Conservation (phyloP, 2,113 vertebrate species). For the Hucho hucho region DNA sequence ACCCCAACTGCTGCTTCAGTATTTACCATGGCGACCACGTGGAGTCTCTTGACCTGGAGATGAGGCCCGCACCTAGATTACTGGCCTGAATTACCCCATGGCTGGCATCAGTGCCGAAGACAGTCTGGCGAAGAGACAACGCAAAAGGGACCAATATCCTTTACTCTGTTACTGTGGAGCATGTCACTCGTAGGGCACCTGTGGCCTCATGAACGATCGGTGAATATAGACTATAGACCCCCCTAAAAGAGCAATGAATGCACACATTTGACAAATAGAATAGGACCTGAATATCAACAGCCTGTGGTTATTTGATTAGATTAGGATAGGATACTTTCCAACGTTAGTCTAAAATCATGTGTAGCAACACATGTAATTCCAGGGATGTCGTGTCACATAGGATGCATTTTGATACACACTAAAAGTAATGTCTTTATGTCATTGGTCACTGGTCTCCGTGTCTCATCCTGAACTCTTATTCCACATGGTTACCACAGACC, state of each 20-base stretch:
- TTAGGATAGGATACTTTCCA: too few species aligned
- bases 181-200: neutral
- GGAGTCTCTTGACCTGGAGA: conserved; percentile 89
- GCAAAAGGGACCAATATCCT: conserved; percentile 98
- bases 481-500: conserved; percentile 94
- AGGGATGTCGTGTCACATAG: neutral
- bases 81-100: conserved; percentile 91
- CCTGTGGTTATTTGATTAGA: too few species aligned
- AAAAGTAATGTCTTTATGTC: neutral
- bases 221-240: too few species aligned
- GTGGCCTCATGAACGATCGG: neutral
- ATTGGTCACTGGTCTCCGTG: neutral
- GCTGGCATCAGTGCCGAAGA: conserved; percentile 96
- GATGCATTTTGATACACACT: neutral
- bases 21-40: conserved; percentile 91
- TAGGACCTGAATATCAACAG: too few species aligned
- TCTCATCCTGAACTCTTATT: conserved; percentile 75
- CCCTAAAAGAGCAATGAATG: too few species aligned
- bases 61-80: conserved; percentile 91
- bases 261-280: too few species aligned
- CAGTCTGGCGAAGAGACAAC: conserved; percentile 89
- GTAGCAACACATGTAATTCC: too few species aligned
- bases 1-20: conserved; percentile 96
- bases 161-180: conserved; percentile 39
- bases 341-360: too few species aligned